Base-by-base conservation (phyloP, 35 echinoderm and acorn worm species). In the Ptychodera flava region DNA sequence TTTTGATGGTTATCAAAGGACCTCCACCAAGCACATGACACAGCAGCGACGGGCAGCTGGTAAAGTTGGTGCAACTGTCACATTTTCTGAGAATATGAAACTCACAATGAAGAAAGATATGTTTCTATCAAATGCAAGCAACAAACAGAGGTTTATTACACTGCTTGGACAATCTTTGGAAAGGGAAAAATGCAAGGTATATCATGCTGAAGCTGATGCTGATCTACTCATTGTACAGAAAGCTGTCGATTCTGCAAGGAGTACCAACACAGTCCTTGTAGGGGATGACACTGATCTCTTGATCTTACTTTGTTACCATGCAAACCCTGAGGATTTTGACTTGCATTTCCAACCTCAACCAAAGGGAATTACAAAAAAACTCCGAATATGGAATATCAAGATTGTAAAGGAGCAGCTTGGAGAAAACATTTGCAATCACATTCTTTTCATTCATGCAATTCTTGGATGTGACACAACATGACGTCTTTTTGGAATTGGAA, bases 1-100 rank as follows among this genome's bases (percentile, higher is more conserved):
- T 15, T 92, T 92, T 84, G 90, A 95, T 87, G 87, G 93, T 12
- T 95, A 95, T 80, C 22, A 83, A 36, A 90, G 85, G 2, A 79
- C 86, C 36, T 78, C 91, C 15, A 93, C 84, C 0, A 90, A 92
- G 45, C 88, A 88, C 45, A 33, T 30, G 0, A 79, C 88, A 37
- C 88, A 91, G 79, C n/a, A 81, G 28, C 34, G 85, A 36, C 34
- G 78, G 79, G 76, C 77, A 77, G 78, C 78, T 28, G 36, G 77
- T 36, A 89, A 93, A 84, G 28, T 16, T 28, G 90, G 85, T 35
- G 81, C 33, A 29, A 36, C 35, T 36, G 90, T 93, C 15, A 31
- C 89, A 32, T 85, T 89, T 34, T 33, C 78, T 16, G 84, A 34
- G 45, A 82, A 80, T 27, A 91, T 89, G 53, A 15, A 76, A 28